Conservation (phyloP, 2,888 invertebrate genomes). For the Hypena proboscidalis region DNA sequence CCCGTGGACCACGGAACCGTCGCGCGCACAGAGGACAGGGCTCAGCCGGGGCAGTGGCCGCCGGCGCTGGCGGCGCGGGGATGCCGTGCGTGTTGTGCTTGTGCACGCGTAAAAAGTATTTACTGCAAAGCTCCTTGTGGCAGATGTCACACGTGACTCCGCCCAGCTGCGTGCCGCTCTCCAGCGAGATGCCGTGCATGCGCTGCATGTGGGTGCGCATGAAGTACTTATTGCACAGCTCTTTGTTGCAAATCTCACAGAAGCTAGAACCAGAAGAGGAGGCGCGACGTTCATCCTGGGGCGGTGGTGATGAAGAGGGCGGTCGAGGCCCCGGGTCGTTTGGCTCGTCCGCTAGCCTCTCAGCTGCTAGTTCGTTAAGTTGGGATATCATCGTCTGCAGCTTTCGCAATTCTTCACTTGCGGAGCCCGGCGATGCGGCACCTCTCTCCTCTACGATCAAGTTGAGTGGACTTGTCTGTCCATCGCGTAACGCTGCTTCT, state of each 20-base stretch:
- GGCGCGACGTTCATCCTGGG: slow-evolving; percentile 80
- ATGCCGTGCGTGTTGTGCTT: slow-evolving; percentile 99
- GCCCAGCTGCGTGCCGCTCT: slow-evolving; percentile 96
- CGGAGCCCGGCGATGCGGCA: slow-evolving; percentile 85
- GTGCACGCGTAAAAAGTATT: slow-evolving; percentile 98
- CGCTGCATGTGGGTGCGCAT: slow-evolving; percentile 99
- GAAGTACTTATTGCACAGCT: slow-evolving; percentile 99
- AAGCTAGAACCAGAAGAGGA: slow-evolving; percentile 91
- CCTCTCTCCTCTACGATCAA: slow-evolving; percentile 89
- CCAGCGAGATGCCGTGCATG: slow-evolving; percentile 98
- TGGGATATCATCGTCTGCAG: slow-evolving; percentile 96
- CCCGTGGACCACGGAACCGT: slow-evolving; percentile 94
- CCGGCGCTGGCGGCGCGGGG: slow-evolving; percentile 91
- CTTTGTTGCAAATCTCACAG: slow-evolving; percentile 99
- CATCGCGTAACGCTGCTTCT: slow-evolving; percentile 78
- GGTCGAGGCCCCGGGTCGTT: slow-evolving; percentile 60
- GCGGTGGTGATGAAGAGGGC: slow-evolving; percentile 71
- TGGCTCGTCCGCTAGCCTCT: slow-evolving; percentile 73
- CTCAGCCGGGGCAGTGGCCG: slow-evolving; percentile 75
- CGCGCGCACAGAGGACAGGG: slow-evolving; percentile 93
- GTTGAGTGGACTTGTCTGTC: slow-evolving; percentile 92
- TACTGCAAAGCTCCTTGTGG: slow-evolving; percentile 98
- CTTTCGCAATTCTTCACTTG: slow-evolving; percentile 94
- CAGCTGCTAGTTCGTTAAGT: slow-evolving; percentile 91
- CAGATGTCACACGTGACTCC: slow-evolving; percentile 99